A percentile compares a stretch with the other conserved stretches of the same genome.
phyloP scores from a whole-genome alignment of 2,888 invertebrate species.

The Diachrysia chrysitis region DNA sequence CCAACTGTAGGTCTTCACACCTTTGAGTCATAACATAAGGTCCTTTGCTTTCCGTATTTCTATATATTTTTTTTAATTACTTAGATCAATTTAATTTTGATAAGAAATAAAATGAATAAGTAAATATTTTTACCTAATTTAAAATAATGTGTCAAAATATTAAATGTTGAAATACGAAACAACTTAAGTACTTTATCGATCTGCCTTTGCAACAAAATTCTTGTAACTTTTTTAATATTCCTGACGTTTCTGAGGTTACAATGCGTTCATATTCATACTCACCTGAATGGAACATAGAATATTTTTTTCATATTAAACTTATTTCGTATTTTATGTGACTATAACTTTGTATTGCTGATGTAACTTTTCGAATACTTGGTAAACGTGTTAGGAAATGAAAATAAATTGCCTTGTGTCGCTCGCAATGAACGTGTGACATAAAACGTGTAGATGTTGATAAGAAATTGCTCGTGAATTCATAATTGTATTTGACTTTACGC shows the following conservation, averaged over 20 bases:
- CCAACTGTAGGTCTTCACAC: too few relatives aligned
- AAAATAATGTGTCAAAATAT: not conserved
- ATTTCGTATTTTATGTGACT: constrained; percentile 8
- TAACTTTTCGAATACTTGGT: constrained; percentile 14
- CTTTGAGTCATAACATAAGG: too few relatives aligned
- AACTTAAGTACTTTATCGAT: too few relatives aligned
- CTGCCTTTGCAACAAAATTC: not conserved
- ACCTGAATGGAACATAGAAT: not conserved
- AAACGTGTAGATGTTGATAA: constrained; percentile 40
- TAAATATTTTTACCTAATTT: too few relatives aligned
- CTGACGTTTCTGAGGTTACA: not conserved
- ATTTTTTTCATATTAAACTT: constrained; percentile 7
- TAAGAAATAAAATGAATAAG: too few relatives aligned
- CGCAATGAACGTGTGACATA: constrained; percentile 24
- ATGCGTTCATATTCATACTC: constrained; percentile 2
- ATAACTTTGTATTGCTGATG: constrained; percentile 5
- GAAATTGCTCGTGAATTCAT: constrained; percentile 29
- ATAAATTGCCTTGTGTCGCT: constrained; percentile 33
- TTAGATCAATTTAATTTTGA: too few relatives aligned
- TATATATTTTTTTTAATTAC: too few relatives aligned
- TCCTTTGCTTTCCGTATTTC: too few relatives aligned
- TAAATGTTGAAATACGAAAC: not conserved
- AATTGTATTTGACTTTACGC: constrained; percentile 22
- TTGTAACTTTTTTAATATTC: not conserved
- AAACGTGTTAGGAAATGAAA: constrained; percentile 15